A percentile compares a stretch with the other conserved stretches of the same genome.
These are phyloP conservation scores for Pelusios castaneus DNA, from an alignment of 2,113 vertebrate species.

Conservation along the genomic window DNA sequence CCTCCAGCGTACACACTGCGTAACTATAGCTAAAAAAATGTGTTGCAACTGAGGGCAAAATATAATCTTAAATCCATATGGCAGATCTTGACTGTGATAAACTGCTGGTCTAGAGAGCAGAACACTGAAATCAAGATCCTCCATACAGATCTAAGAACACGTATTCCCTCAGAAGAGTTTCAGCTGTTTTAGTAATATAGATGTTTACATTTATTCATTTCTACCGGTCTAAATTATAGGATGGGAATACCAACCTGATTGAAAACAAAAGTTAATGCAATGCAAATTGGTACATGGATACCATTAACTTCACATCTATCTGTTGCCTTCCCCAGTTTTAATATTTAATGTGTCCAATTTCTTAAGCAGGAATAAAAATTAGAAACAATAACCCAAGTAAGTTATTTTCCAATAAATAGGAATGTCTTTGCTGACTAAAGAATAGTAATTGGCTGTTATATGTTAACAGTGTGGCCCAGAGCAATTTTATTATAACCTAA, in stretches of 20 bases:
- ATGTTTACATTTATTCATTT: neutral
- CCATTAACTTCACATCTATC: slow-evolving; percentile 41
- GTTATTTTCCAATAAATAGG: slow-evolving; percentile 67
- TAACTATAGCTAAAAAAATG: neutral
- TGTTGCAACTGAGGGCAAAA: neutral
- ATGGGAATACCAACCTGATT: slow-evolving; percentile 28
- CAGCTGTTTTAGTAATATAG: slow-evolving; percentile 1
- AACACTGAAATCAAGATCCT: neutral
- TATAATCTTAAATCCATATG: neutral
- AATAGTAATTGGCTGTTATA: slow-evolving; percentile 61
- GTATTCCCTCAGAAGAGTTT: neutral
- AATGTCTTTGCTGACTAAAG: slow-evolving; percentile 68
- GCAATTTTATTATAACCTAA: slow-evolving; percentile 73
- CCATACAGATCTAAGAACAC: accelerated
- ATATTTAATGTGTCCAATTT: slow-evolving; percentile 50
- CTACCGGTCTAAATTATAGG: slow-evolving; percentile 24
- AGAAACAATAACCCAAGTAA: slow-evolving; percentile 55
- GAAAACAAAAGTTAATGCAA: slow-evolving; percentile 51
- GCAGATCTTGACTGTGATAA: neutral
- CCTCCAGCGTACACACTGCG: neutral
- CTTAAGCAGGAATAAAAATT: slow-evolving; percentile 64
- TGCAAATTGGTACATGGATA: slow-evolving; percentile 28
- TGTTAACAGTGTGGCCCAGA: slow-evolving; percentile 57
- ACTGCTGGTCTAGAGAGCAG: neutral
- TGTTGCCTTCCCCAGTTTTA: slow-evolving; percentile 44